phyloP scores from a whole-genome alignment of 1,140 invertebrate species.

The Thaumetopoea pityocampa region DNA sequence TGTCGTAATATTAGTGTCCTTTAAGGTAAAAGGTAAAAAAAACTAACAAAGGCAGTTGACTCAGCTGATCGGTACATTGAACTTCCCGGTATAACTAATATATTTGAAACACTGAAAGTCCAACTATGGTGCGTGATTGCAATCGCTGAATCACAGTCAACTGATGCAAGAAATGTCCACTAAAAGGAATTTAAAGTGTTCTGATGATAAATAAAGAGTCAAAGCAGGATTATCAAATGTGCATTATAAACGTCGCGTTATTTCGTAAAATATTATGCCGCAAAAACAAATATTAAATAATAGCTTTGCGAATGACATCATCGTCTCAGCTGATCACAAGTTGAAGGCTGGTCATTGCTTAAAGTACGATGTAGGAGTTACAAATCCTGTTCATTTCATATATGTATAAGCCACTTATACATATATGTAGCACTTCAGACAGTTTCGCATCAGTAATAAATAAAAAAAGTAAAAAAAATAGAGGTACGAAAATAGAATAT shows the following conservation, averaged over 20 bases:
- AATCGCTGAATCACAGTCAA: constrained; percentile 54
- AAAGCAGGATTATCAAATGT: constrained; percentile 6
- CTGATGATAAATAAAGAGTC: constrained; percentile 3
- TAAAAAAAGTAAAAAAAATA: constrained; percentile 11
- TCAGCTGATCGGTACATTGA: constrained; percentile 66
- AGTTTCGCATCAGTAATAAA: too few relatives aligned
- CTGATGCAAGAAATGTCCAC: constrained; percentile 28
- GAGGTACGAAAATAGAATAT: constrained; percentile 11
- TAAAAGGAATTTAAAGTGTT: not conserved
- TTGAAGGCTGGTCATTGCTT: constrained; percentile 57
- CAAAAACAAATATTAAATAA: constrained; percentile 49
- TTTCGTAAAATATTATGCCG: constrained; percentile 11
- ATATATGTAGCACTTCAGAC: too few relatives aligned
- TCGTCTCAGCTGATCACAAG: constrained; percentile 49
- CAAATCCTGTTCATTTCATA: constrained; percentile 8
- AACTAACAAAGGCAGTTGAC: constrained; percentile 48
- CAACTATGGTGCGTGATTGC: constrained; percentile 40
- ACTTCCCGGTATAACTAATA: constrained; percentile 53
- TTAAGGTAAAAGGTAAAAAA: constrained; percentile 26
- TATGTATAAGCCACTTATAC: too few relatives aligned
- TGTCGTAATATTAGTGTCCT: constrained; percentile 41
- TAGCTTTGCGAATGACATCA: constrained; percentile 48
- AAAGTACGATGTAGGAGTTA: constrained; percentile 29
- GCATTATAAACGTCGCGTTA: constrained; percentile 9
- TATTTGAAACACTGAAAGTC: constrained; percentile 52